Evolutionary conservation across 2,797 vertebrate species (phyloP).

Genomic region (Channa striata): DNA sequence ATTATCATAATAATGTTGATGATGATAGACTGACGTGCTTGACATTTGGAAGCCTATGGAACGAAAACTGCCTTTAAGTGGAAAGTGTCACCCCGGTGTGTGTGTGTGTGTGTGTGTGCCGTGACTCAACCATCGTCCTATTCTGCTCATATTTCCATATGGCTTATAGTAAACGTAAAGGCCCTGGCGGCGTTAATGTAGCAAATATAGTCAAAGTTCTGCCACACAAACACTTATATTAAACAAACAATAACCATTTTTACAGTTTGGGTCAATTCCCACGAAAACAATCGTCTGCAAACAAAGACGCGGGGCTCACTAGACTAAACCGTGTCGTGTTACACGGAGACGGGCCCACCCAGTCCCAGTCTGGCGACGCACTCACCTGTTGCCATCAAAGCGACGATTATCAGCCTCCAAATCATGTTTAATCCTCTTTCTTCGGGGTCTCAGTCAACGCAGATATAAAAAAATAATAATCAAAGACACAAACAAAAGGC

Average conservation of each 20-base stretch:
- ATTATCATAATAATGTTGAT: too few relatives aligned
- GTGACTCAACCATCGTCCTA: neutral
- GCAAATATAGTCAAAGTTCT: too few relatives aligned
- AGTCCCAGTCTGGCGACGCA: constrained; percentile 48
- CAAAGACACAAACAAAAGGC: neutral
- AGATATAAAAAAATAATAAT: neutral
- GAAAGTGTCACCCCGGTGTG: too few relatives aligned
- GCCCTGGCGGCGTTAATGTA: neutral
- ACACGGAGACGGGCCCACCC: constrained; percentile 72
- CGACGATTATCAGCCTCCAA: constrained; percentile 65
- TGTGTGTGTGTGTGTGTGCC: accelerated
- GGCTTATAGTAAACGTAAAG: neutral
- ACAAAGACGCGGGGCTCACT: accelerated
- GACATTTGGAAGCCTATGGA: too few relatives aligned
- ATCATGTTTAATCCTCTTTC: constrained; percentile 66
- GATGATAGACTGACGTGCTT: too few relatives aligned
- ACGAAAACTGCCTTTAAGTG: too few relatives aligned
- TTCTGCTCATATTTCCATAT: neutral
- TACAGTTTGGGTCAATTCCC: too few relatives aligned
- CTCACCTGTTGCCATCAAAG: constrained; percentile 82
- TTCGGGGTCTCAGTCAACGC: neutral
- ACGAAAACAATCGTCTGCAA: neutral
- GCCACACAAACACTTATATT: too few relatives aligned
- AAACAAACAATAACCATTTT: too few relatives aligned
- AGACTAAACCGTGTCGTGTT: neutral